A percentile compares a stretch with the other conserved stretches of the same genome.
phyloP scores from a whole-genome alignment of 2,888 invertebrate species.

The Tromatobia lineatoria region DNA sequence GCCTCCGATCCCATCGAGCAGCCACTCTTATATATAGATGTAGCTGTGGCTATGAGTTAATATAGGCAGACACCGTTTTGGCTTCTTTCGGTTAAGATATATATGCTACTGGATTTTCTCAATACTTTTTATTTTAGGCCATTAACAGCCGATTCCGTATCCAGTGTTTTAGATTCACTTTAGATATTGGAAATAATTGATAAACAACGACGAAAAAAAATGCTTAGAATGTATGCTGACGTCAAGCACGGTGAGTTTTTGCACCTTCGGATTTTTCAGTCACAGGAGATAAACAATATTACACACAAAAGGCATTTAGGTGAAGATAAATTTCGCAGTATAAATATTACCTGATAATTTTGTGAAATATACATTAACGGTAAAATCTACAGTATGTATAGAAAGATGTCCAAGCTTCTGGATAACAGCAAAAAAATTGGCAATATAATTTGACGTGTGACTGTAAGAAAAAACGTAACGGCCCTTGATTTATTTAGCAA shows the following conservation, averaged over 20 bases:
- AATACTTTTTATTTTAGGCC: background rate
- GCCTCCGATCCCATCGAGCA: constrained; percentile 15
- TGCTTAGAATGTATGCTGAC: constrained; percentile 4
- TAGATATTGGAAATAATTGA: background rate
- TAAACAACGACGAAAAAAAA: background rate
- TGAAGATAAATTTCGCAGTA: background rate
- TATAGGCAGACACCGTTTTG: constrained; percentile 11
- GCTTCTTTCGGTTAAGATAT: constrained; percentile 10
- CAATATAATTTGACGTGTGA: too few relatives aligned
- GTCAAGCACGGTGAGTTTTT: background rate
- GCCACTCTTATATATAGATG: background rate
- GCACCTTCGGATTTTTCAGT: too few relatives aligned
- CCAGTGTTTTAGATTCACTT: background rate
- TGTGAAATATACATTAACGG: too few relatives aligned
- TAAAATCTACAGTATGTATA: too few relatives aligned
- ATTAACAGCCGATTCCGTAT: background rate
- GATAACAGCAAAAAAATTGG: too few relatives aligned
- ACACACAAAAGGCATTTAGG: background rate
- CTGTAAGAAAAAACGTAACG: too few relatives aligned
- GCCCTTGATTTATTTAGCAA: too few relatives aligned
- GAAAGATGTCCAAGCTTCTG: too few relatives aligned
- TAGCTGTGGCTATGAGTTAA: constrained; percentile 6
- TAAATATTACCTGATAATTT: too few relatives aligned
- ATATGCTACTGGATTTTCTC: background rate
- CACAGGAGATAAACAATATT: background rate